phyloP scores from a whole-genome alignment of 2,888 invertebrate species.

The Cryptocheilus praepositus region DNA sequence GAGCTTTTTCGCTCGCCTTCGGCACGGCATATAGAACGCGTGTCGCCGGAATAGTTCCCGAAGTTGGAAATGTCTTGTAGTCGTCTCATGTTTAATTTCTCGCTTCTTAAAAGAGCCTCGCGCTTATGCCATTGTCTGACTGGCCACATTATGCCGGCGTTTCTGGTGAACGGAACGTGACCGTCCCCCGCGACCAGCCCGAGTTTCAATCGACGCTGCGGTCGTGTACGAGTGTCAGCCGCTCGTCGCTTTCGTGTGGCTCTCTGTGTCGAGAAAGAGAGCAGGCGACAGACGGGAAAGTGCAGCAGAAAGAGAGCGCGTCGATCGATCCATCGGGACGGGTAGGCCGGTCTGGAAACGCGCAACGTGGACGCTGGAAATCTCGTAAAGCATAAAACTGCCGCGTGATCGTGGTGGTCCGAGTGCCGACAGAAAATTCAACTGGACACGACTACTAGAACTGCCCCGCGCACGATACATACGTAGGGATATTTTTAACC shows the following conservation, averaged over 20 bases:
- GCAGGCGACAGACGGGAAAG: neutral
- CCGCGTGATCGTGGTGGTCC: conserved; percentile 21
- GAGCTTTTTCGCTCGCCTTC: neutral
- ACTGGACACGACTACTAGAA: conserved; percentile 22
- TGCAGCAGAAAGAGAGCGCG: neutral
- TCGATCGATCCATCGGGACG: conserved; percentile 27
- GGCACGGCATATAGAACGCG: neutral
- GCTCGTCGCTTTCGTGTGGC: conserved; percentile 4
- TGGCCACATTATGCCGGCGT: too few species aligned
- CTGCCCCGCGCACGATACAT: conserved; percentile 35
- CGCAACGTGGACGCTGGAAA: conserved; percentile 27
- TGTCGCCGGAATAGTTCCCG: conserved; percentile 40
- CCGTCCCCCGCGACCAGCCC: neutral
- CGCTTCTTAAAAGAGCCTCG: conserved; percentile 9
- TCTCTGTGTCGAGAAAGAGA: neutral
- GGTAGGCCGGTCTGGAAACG: neutral
- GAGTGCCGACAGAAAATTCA: conserved; percentile 35
- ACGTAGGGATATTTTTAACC: conserved; percentile 67
- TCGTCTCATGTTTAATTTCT: conserved; percentile 41
- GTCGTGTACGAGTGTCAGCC: conserved; percentile 7
- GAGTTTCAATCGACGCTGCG: conserved; percentile 13
- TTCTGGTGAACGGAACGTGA: neutral
- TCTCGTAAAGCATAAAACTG: conserved; percentile 37
- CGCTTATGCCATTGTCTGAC: neutral
- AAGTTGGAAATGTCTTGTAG: conserved; percentile 32